Evolutionary conservation across 2,113 vertebrate genomes (phyloP).

Genomic region (Zosterops lateralis): DNA sequence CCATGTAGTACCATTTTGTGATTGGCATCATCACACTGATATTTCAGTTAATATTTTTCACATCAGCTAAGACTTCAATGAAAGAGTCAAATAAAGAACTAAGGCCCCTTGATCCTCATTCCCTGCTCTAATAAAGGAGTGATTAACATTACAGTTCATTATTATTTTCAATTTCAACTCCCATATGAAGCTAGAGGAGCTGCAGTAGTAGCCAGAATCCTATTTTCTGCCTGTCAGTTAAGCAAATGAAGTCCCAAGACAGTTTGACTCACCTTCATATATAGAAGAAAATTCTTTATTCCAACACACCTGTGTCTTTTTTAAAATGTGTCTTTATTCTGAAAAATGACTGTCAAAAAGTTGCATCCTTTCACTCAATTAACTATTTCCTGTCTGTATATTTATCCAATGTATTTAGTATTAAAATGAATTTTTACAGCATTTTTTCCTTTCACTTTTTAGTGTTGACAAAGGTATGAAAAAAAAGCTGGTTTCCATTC

Average conservation of each 20-base stretch:
- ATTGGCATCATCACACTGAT: not conserved
- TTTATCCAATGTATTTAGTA: not conserved
- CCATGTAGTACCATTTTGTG: not conserved
- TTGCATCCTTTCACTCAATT: not conserved
- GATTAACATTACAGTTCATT: conserved; percentile 53
- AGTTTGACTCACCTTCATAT: conserved; percentile 26
- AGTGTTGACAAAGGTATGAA: not conserved
- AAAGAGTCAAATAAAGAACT: not conserved
- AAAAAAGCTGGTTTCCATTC: not conserved
- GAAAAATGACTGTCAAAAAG: not conserved
- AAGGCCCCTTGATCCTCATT: not conserved
- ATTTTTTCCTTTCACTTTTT: not conserved
- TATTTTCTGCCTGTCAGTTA: conserved; percentile 55
- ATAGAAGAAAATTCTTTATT: conserved; percentile 24
- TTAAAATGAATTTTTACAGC: not conserved
- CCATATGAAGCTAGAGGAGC: conserved; percentile 9
- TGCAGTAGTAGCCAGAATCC: conserved; percentile 6
- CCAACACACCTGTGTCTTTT: not conserved
- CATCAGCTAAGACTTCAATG: not conserved
- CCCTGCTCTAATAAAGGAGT: conserved; percentile 43
- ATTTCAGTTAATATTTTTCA: not conserved
- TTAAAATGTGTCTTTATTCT: conserved; percentile 37
- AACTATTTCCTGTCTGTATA: not conserved
- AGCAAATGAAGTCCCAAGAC: conserved; percentile 43
- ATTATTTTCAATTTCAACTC: conserved; percentile 44